Evolutionary conservation across 2,113 vertebrate species (phyloP), one percentile per base, ranked within the genome.

Genomic region (Pelodiscus sinensis): DNA sequence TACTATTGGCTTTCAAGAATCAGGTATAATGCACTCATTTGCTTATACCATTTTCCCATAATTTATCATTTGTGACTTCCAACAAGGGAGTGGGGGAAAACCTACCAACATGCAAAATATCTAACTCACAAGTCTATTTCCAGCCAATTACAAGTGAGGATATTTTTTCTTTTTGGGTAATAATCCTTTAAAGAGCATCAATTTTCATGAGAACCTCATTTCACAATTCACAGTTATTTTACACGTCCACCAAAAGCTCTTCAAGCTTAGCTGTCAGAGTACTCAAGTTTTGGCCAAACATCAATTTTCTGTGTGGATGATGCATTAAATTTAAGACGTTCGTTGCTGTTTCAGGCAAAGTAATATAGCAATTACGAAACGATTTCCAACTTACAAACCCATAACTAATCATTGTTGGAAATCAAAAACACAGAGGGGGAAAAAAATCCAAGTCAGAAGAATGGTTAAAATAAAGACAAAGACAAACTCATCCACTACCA

Each of bases 281-380:
- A 90, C 89, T 79, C 0, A 0, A 92, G 80, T 85, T 92, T 65
- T 85, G 91, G 92, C 73, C 94, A 96, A 95, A 87, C 62, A 95
- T 51, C 95, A 93, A 94, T 95, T 95, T 97, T 96, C 92, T 88
- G 52, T 95, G 94, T 80, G 91, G 92, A 95, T 91, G 93, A 93
- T 54, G 90, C 94, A 80, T 92, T 96, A 93, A 94, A 93, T 94
- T 95, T 94, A 95, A 94, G 95, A 84, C 0, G 2, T 38, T 91
- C 65, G 51, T 92, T 90, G 93, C 88, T 90, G 93, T 78, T 51
- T 73, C 2, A 2, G 78, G 88, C 86, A 96, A 92, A 95, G 88
- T 82, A 95, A 96, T 93, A 94, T 31, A 95, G 91, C 95, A 96
- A 95, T 96, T 96, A 93, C 92, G 68, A 84, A 90, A 93, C 82